Evolutionary conservation across 2,113 vertebrate genomes (phyloP), one percentile per base, ranked within the genome.

Genomic region (Dasyurus viverrinus): DNA sequence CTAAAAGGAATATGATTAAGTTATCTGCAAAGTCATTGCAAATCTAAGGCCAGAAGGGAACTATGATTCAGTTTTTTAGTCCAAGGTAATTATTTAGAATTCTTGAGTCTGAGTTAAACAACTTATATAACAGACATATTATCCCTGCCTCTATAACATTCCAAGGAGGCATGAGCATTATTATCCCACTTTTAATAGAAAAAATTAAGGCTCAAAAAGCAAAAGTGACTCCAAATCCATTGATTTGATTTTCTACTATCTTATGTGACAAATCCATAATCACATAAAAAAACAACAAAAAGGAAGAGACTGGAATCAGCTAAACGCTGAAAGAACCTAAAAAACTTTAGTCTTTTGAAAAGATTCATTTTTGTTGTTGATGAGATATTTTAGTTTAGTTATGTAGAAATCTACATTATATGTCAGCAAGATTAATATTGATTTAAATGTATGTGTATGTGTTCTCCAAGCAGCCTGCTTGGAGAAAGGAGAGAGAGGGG

Each of bases 1-100:
- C 90, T 4, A 94, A 93, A 95, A 14, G 1, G 25, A 96, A 26
- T 60, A 89, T 53, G 24, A 89, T 10, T 36, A 95, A 91, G 11
- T 93, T 16, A 91, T 91, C 68, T 92, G 68, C 26, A 96, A 95
- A 91, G 68, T 91, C n/a, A 52, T 89, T 55, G 47, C 4, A 76
- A 54, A 94, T 93, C 2, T 90, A 93, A 91, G 9, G n/a, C 54
- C 93, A 84, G 5, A 90, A 54, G 92, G 84, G 42, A 94, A 93
- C 1, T 0, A n/a, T 91, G 90, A 94, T 1, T 93, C 26, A 93
- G 0, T 90, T 30, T 60, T 93, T 2, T 90, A 2, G 1, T 2
- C 46, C 36, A 55, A 5, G 1, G 48, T 36, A 68, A 46, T 24
- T 93, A 0, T 93, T 36, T 55, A 6, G 25, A 8, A 10, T 53